Conservation (phyloP, 2,888 invertebrate genomes). For the Eupithecia tripunctaria region DNA sequence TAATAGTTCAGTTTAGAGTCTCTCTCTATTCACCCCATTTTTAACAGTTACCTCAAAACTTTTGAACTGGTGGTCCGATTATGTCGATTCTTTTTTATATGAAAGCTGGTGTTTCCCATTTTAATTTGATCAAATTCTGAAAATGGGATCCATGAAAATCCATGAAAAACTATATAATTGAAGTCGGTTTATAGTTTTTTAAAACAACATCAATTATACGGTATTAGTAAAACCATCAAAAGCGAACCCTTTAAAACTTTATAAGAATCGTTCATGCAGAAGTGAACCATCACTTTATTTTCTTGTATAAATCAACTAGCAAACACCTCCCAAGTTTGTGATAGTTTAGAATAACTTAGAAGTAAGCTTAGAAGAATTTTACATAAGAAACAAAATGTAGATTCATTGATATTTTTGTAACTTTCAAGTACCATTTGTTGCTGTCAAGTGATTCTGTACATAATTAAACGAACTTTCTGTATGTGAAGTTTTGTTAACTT, state of each 20-base stretch:
- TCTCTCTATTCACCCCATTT: too few species aligned
- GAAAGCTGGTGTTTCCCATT: too few species aligned
- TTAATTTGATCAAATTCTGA: too few species aligned
- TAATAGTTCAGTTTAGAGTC: too few species aligned
- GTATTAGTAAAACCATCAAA: too few species aligned
- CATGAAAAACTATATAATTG: too few species aligned
- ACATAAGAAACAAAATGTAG: conserved; percentile 16
- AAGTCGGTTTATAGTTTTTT: too few species aligned
- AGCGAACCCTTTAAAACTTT: background rate
- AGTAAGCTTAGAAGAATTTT: conserved; percentile 16
- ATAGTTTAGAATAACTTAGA: conserved; percentile 33
- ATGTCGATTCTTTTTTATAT: too few species aligned
- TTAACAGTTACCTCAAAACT: too few species aligned
- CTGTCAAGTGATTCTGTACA: background rate
- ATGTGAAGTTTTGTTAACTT: background rate
- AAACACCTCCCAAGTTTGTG: conserved; percentile 23
- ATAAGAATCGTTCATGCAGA: conserved; percentile 26
- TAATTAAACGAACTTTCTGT: background rate
- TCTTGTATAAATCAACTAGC: conserved; percentile 28
- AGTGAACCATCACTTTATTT: conserved; percentile 28
- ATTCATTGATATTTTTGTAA: background rate
- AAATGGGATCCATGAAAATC: too few species aligned
- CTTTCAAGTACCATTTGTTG: background rate
- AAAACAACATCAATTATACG: too few species aligned
- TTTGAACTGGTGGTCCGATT: too few species aligned